Evolutionary conservation across 1,140 invertebrate genomes (phyloP), one percentile per base, ranked within the genome.

Genomic region (Scaptomyza pallida): DNA sequence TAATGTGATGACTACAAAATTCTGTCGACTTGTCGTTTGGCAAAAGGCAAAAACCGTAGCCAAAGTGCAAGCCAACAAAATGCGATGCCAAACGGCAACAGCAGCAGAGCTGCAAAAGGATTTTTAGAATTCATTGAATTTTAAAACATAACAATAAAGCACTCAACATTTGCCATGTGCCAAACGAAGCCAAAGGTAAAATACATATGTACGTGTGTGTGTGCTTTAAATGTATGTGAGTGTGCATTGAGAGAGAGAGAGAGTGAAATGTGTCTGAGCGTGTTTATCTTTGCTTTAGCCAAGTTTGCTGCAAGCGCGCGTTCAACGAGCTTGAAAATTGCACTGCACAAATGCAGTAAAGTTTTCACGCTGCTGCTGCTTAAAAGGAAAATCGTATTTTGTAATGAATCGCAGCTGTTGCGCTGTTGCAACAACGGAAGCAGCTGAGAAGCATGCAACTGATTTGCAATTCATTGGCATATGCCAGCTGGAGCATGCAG

Each of bases 81-180:
- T 67, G 65, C 71, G 47, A 57, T 72, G 55, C 51, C 67, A 72
- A 77, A 40, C 74, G 23, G 35, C 13, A 77, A 40, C 67, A 13
- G 35, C 13, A 44, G 33, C 47, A 40, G 17, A 45, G 23, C 40
- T 43, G 47, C 48, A 62, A 56, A 41, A 52, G 61, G 65, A 78
- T 78, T 86, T 86, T 86, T 86, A 86, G 81, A 86, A 86, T 86
- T 86, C 81, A 86, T 86, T 86, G 81, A 86, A 86, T 86, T 86
- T 86, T 86, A 86, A 88, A 86, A 88, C 81, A 86, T 86, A 86
- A 86, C 81, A 86, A 86, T 86, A 86, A 86, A 86, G 82, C 81
- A 86, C 81, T 86, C 81, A 86, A 81, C 81, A 78, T 77, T 71
- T 77, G 70, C 73, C 57, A 74, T 81, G 77, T 81, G 71, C 65